Evolutionary conservation across 2,113 vertebrate species (phyloP).

Genomic region (Periophthalmodon schlosseri): DNA sequence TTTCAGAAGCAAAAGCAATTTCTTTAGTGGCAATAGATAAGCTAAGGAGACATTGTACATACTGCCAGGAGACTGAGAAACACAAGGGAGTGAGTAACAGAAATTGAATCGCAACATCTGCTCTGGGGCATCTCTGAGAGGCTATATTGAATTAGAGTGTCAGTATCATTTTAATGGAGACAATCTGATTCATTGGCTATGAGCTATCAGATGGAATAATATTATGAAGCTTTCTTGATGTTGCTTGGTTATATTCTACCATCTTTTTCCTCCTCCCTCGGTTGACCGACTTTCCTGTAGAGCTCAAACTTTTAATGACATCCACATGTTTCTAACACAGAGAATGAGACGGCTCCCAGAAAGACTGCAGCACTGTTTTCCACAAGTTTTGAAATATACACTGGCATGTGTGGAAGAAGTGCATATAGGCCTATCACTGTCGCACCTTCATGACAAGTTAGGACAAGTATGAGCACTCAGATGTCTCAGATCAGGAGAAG

Average conservation of each 20-base stretch:
- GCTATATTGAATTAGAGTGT: slow-evolving; percentile 71
- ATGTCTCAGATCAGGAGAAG: slow-evolving; percentile 53
- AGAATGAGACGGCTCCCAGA: slow-evolving; percentile 30
- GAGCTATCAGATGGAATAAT: slow-evolving; percentile 58
- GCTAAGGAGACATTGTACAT: slow-evolving; percentile 45
- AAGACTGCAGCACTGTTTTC: slow-evolving; percentile 18
- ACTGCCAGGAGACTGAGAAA: slow-evolving; percentile 46
- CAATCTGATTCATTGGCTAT: slow-evolving; percentile 58
- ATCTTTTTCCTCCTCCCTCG: slow-evolving; percentile 26
- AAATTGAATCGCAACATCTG: slow-evolving; percentile 70
- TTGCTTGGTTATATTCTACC: slow-evolving; percentile 21
- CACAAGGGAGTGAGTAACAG: slow-evolving; percentile 55
- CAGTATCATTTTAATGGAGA: slow-evolving; percentile 68
- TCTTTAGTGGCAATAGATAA: slow-evolving; percentile 37
- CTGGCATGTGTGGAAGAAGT: slow-evolving; percentile 12
- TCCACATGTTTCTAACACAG: slow-evolving; percentile 59
- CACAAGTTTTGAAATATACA: slow-evolving; percentile 13
- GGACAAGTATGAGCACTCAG: slow-evolving; percentile 68
- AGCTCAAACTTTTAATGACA: slow-evolving; percentile 66
- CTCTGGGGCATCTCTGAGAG: slow-evolving; percentile 61
- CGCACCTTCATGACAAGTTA: slow-evolving; percentile 31
- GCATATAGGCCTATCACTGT: slow-evolving; percentile 1
- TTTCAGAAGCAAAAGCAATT: slow-evolving; percentile 26
- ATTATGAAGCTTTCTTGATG: slow-evolving; percentile 46
- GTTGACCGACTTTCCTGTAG: slow-evolving; percentile 43